Conservation (phyloP, 2,888 invertebrate genomes). For the Drosophila pullipes region DNA sequence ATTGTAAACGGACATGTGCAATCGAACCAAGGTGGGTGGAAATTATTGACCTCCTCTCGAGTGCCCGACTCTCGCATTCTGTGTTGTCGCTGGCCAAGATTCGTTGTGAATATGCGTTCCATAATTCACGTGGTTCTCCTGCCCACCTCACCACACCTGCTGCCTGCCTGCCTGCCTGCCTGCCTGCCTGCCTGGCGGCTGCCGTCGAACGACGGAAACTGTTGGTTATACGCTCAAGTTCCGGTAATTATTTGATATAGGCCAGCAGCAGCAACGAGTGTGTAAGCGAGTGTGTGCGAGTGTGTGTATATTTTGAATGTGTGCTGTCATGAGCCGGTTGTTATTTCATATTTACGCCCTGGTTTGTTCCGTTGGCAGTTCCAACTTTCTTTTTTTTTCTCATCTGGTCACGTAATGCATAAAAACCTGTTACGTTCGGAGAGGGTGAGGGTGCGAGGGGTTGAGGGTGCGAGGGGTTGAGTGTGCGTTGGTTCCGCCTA, state of each 20-base stretch:
- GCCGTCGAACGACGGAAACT: slow-evolving; percentile 62
- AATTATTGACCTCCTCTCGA: background rate
- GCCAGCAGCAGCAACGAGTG: slow-evolving; percentile 39
- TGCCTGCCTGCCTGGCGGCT: slow-evolving; percentile 7
- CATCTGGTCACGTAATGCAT: slow-evolving; percentile 75
- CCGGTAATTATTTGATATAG: slow-evolving; percentile 79
- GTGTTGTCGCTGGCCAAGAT: slow-evolving; percentile 11
- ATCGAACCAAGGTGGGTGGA: slow-evolving; percentile 5
- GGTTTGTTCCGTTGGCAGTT: slow-evolving; percentile 47
- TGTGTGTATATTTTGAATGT: slow-evolving; percentile 5
- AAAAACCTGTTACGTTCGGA: slow-evolving; percentile 70
- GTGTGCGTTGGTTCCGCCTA: background rate
- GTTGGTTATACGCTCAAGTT: slow-evolving; percentile 76
- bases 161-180: background rate
- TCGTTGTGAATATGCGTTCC: slow-evolving; percentile 35
- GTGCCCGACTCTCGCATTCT: background rate
- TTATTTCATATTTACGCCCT: slow-evolving; percentile 44
- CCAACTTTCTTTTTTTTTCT: slow-evolving; percentile 36
- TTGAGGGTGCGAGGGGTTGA: background rate
- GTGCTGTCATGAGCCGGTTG: slow-evolving; percentile 30
- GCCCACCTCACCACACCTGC: slow-evolving; percentile 6
- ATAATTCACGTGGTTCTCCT: slow-evolving; percentile 36
- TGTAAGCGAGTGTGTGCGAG: slow-evolving; percentile 1
- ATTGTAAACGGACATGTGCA: slow-evolving; percentile 76
- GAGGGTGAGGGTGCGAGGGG: background rate